Base-by-base conservation (phyloP, 2,888 invertebrate genomes). In the Orthonevra nobilis region DNA sequence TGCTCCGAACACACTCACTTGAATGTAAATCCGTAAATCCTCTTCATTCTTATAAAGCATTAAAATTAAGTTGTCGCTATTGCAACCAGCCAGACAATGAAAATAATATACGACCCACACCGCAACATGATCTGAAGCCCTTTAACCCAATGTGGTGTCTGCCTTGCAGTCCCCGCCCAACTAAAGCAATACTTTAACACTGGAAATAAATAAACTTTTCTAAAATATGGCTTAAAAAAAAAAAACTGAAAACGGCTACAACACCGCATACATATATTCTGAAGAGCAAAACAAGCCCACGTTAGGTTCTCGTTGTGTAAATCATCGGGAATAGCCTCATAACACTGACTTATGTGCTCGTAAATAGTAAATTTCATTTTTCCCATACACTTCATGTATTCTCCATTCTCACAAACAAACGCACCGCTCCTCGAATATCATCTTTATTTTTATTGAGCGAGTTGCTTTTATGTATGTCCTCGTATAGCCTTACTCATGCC, bases 311-410 rank as follows among this genome's bases (percentile, higher is more conserved):
- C 34, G n/a, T n/a, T 40, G 48, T 42, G 46, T 69, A 69, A 69
- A 69, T 69, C 69, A 69, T 69, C 50, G 69, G 69, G 69, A 69
- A 69, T 69, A 44, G 69, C 69, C 69, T 69, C 69, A 69, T 69
- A 69, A 69, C 69, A 69, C 69, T 69, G 69, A 69, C 58, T 58
- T 69, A 69, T 69, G 69, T 50, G 58, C 58, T 69, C 69, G 60
- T 69, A 69, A 69, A 69, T 69, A 69, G 69, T 50, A 69, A 69
- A 69, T 69, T 69, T 69, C 50, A 60, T 40, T 60, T 69, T 50
- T 60, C 28, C n/a, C 32, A 48, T 42, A 69, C 58, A 66, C 52
- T 64, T 64, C 23, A 52, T 64, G 19, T 26, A 32, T 52, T 52
- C 63, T n/a, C n/a, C n/a, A n/a, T n/a, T n/a, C n/a, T n/a, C 20